These are phyloP conservation scores for Carabus problematicus DNA, from an alignment of 2,888 invertebrate genomes.

Conservation along the genomic window DNA sequence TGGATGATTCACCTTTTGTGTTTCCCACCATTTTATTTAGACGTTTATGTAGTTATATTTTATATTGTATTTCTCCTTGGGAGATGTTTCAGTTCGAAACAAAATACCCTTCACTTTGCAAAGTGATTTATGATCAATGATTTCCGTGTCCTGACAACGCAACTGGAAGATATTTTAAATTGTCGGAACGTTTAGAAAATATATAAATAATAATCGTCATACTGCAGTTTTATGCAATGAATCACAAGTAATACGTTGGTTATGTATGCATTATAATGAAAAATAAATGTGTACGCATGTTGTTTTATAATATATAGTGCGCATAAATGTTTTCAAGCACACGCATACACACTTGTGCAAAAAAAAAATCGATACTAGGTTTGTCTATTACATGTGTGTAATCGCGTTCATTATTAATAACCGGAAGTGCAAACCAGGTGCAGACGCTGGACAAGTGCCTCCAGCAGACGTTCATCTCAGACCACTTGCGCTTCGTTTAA, in stretches of 20 bases:
- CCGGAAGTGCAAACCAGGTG: constrained; percentile 33
- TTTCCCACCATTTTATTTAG: constrained; percentile 28
- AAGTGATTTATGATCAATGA: constrained; percentile 31
- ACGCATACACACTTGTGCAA: neutral
- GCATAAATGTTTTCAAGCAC: neutral
- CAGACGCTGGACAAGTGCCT: constrained; percentile 22
- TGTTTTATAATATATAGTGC: no score
- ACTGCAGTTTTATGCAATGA: no score
- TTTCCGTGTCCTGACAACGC: constrained; percentile 8
- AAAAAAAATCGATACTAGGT: neutral
- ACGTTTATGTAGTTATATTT: constrained; percentile 40
- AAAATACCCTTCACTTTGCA: constrained; percentile 28
- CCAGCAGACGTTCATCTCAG: constrained; percentile 5
- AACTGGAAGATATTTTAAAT: no score
- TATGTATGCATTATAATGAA: no score
- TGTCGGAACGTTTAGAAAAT: no score
- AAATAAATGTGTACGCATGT: no score
- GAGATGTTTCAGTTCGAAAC: constrained; percentile 38
- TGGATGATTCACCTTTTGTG: constrained; percentile 32
- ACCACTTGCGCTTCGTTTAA: constrained; percentile 20
- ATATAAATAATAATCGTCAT: no score
- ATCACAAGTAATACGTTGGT: no score
- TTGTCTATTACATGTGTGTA: neutral
- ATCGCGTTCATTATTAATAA: constrained; percentile 24
- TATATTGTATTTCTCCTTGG: constrained; percentile 31